Evolutionary conservation across 2,113 vertebrate species (phyloP), one percentile per base, ranked within the genome.

Genomic region (Petroica traversi): DNA sequence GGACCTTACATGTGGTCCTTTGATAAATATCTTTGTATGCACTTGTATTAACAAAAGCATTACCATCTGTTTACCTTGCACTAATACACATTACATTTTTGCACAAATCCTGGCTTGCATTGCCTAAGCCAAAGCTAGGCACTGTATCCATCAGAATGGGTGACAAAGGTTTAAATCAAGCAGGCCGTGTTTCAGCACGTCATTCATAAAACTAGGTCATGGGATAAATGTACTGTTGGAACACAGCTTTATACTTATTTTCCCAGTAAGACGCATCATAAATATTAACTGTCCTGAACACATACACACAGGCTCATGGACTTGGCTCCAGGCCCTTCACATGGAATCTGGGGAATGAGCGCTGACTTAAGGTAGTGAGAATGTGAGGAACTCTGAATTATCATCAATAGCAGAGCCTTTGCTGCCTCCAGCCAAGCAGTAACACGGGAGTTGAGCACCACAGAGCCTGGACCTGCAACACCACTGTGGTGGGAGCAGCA

Each of bases 11-110:
- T 92, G 79, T 94, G 92, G 52, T 58, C 85, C 88, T 97, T 95
- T 95, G 96, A 97, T 96, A 97, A 96, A 94, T 96, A 72, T 78
- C 85, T 95, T 75, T 97, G 85, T 95, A 64, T 93, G 87, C 90
- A 88, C 91, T 96, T 33, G 78, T 93, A 95, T 94, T 96, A 96
- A 91, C 92, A 91, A 97, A 96, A 96, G 88, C 85, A 96, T 96
- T 97, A 89, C 92, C 95, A 95, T 94, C 95, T 97, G 96, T 97
- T 96, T 97, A 97, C 88, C 95, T 97, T 96, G 93, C 95, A 95
- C 95, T 93, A 95, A 96, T 26, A 90, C 85, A 89, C 93, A 67
- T 80, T 93, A 88, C 84, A 45, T 95, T 96, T 96, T 93, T 97
- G 94, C 92, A 95, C 88, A 97, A 87, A 97, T 92, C 93, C 88